Conservation (phyloP, 2,797 vertebrate species). For the Taeniopygia guttata region DNA sequence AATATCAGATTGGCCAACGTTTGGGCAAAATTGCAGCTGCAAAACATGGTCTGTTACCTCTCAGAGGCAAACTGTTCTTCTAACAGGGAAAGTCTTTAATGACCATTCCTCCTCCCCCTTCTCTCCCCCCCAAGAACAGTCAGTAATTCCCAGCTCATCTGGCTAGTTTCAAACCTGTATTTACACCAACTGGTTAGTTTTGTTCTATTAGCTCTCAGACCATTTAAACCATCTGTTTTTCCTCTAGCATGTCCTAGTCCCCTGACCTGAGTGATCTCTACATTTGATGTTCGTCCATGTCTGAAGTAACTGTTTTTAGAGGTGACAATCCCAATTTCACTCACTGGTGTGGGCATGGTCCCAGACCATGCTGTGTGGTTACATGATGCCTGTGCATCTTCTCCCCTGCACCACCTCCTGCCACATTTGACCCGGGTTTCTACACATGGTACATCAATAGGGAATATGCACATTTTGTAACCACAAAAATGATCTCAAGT, state of each 20-base stretch:
- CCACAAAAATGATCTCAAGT: not conserved
- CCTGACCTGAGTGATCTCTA: slow-evolving; percentile 13
- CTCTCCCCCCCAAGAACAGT: not conserved
- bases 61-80: not conserved
- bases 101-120: not conserved
- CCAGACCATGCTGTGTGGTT: not conserved
- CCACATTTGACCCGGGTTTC: not conserved
- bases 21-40: fast-evolving
- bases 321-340: slow-evolving; percentile 48
- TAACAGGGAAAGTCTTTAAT: slow-evolving; percentile 6
- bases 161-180: slow-evolving; percentile 49
- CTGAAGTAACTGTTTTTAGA: slow-evolving; percentile 45
- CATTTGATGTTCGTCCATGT: not conserved
- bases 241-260: slow-evolving; percentile 24
- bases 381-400: not conserved
- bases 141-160: slow-evolving; percentile 39
- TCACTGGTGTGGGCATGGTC: not conserved
- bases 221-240: slow-evolving; percentile 54
- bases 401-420: not conserved
- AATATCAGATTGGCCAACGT: not conserved
- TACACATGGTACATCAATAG: not conserved
- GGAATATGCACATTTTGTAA: not conserved
- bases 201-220: slow-evolving; percentile 11
- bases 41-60: not conserved
- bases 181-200: slow-evolving; percentile 39